Conservation (phyloP, 2,113 vertebrate species). For the Theropithecus gelada region DNA sequence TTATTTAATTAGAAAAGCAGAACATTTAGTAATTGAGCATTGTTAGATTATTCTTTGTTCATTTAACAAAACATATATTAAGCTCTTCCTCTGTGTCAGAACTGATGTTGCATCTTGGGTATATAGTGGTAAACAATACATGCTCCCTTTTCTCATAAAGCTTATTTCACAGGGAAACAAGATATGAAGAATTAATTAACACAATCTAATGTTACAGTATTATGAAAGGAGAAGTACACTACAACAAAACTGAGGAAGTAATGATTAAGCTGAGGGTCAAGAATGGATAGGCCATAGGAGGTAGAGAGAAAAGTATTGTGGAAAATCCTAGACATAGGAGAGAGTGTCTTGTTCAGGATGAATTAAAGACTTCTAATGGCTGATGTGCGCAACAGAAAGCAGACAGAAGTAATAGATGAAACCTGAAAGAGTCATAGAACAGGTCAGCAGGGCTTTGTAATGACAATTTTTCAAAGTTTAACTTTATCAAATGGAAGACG, state of each 20-base stretch:
- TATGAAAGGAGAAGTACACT: neutral
- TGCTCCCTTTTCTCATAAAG: neutral
- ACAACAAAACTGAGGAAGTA: neutral
- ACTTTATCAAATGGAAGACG: neutral
- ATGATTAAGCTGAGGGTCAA: neutral
- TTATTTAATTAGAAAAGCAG: neutral
- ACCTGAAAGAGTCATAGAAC: neutral
- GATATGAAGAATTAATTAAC: neutral
- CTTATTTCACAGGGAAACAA: neutral
- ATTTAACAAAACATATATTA: neutral
- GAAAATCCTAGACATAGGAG: neutral
- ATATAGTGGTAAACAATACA: neutral
- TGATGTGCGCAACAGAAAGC: neutral
- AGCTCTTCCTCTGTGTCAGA: neutral
- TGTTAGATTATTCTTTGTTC: neutral
- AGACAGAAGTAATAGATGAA: neutral
- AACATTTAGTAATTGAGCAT: neutral
- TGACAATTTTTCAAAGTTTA: neutral
- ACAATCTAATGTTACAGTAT: neutral
- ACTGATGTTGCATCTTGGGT: neutral
- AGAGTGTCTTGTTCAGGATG: neutral
- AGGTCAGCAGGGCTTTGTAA: neutral
- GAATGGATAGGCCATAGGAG: neutral
- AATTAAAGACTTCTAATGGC: neutral
- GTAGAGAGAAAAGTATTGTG: neutral